Percentiles rank a stretch among this genome's conserved stretches.
Evolutionary conservation across 1,140 invertebrate species (phyloP).

Genomic region (Grapholita molesta): DNA sequence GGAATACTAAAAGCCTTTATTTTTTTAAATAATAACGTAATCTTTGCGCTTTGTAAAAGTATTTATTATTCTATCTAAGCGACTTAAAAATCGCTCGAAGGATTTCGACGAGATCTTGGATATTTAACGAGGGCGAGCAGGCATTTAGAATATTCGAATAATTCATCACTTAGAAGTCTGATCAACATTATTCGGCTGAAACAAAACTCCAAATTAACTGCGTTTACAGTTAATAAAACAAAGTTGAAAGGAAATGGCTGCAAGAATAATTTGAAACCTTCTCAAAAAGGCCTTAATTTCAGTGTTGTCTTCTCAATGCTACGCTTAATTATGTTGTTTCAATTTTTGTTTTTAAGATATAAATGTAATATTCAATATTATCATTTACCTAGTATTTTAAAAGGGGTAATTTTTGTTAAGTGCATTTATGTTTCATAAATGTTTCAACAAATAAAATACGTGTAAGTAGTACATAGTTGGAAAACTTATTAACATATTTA

Average conservation of each 20-base stretch:
- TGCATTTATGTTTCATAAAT: no score
- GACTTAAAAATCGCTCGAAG: background rate
- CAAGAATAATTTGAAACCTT: background rate
- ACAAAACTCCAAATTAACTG: constrained; percentile 10
- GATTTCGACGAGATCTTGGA: constrained; percentile 3
- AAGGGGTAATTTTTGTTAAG: background rate
- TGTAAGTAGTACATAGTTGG: no score
- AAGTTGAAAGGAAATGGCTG: background rate
- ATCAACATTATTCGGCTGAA: constrained; percentile 3
- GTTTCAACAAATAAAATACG: no score
- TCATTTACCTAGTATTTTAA: background rate
- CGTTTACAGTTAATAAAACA: constrained; percentile 8
- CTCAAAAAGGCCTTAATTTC: background rate
- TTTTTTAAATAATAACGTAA: background rate
- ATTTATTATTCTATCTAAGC: constrained; percentile 15
- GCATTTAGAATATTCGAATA: constrained; percentile 11
- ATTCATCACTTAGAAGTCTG: background rate
- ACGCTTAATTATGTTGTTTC: background rate
- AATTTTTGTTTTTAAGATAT: background rate
- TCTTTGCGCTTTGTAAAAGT: background rate
- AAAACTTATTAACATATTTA: no score
- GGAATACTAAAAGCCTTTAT: background rate
- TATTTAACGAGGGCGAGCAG: constrained; percentile 11
- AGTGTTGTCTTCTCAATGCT: background rate
- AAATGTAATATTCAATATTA: background rate